Percentiles rank a stretch among this genome's conserved stretches.
Conservation (phyloP, 2,797 vertebrate genomes). For the Rhabdomys pumilio region DNA sequence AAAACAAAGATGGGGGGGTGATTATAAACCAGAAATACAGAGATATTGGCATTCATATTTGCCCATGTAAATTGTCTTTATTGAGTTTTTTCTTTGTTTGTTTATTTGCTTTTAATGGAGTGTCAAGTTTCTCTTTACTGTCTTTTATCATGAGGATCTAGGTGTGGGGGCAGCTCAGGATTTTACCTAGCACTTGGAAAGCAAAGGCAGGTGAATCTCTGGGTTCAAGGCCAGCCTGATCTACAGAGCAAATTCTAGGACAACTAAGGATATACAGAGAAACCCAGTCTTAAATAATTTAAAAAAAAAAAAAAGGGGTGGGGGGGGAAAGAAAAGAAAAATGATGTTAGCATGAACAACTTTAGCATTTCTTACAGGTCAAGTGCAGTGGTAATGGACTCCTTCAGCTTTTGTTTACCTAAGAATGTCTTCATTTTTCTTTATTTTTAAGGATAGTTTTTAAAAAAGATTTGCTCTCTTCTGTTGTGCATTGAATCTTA, state of each 20-base stretch:
- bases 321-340: neutral
- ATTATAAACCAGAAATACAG: neutral
- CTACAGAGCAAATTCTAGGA: neutral
- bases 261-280: neutral
- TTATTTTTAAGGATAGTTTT: neutral
- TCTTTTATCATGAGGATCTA: neutral
- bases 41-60: neutral
- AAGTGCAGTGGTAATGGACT: neutral
- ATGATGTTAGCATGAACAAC: neutral
- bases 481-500: no score
- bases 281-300: neutral
- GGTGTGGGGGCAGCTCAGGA: neutral
- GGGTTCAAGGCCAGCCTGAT: neutral
- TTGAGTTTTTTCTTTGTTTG: neutral
- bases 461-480: no score
- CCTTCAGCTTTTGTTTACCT: neutral
- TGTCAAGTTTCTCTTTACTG: neutral
- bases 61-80: neutral
- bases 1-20: neutral
- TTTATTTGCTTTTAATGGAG: neutral
- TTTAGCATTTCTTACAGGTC: no score
- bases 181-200: neutral
- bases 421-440: neutral
- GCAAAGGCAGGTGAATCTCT: neutral
- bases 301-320: no score